Percentiles rank a stretch among this genome's conserved stretches.
These are phyloP conservation scores for Macrotrachela quadricornifera DNA, from an alignment of 1,140 invertebrate species.

Conservation along the genomic window DNA sequence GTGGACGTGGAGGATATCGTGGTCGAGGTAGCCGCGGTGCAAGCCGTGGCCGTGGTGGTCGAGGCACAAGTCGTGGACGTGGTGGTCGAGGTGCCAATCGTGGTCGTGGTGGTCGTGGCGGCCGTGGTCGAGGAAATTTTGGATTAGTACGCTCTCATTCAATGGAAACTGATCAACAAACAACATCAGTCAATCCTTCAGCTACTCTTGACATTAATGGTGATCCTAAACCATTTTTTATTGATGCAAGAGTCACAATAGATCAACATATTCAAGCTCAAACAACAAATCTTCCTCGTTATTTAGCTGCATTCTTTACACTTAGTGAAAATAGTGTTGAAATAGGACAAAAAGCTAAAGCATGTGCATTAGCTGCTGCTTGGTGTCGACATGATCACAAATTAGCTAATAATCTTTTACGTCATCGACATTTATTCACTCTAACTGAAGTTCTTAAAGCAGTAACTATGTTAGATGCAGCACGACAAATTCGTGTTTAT, in stretches of 20 bases:
- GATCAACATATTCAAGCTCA: conserved; percentile 21
- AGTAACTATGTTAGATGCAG: conserved; percentile 19
- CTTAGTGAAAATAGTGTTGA: conserved; percentile 18
- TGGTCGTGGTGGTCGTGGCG: too few relatives aligned
- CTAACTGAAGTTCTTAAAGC: conserved; percentile 24
- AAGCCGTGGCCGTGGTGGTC: too few relatives aligned
- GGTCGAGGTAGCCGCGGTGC: too few relatives aligned
- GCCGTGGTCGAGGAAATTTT: too few relatives aligned
- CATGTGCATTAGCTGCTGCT: conserved; percentile 20
- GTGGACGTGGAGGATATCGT: too few relatives aligned
- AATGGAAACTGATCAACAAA: too few relatives aligned
- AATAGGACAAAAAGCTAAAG: conserved; percentile 19
- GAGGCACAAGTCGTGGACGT: too few relatives aligned
- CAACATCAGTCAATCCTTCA: too few relatives aligned
- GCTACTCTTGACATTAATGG: too few relatives aligned
- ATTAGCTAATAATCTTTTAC: conserved; percentile 16
- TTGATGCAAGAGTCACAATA: background rate
- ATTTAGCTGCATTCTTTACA: conserved; percentile 18
- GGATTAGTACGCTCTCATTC: too few relatives aligned
- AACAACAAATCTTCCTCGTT: conserved; percentile 16
- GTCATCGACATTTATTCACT: conserved; percentile 17
- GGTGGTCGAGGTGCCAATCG: too few relatives aligned
- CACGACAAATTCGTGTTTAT: conserved; percentile 15
- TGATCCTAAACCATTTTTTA: too few relatives aligned
- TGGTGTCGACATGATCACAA: conserved; percentile 22